phyloP scores from a whole-genome alignment of 2,797 vertebrate species.

The Somateria mollissima region DNA sequence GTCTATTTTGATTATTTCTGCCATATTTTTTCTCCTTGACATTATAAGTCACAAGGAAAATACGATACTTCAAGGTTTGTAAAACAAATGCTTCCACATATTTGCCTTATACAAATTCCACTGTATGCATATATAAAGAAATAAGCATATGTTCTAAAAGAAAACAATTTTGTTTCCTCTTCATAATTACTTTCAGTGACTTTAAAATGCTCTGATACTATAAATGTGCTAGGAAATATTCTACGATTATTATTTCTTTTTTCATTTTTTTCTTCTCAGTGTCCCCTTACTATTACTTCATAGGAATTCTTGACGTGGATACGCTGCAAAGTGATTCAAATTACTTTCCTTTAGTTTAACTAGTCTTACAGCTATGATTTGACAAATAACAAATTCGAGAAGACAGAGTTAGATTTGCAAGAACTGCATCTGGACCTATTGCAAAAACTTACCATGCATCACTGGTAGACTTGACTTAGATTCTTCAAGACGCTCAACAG shows the following conservation, averaged over 20 bases:
- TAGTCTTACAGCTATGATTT: background rate
- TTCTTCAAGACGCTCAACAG: constrained; percentile 59
- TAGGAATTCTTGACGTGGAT: background rate
- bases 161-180: background rate
- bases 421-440: background rate
- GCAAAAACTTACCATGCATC: constrained; percentile 68
- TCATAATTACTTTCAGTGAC: background rate
- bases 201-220: background rate
- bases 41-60: background rate
- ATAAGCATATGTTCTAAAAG: background rate
- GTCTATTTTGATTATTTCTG: background rate
- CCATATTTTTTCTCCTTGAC: background rate
- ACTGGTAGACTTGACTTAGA: constrained; percentile 39
- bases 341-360: background rate
- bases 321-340: background rate
- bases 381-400: background rate
- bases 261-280: background rate
- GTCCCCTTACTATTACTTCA: background rate
- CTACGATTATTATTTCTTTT: background rate
- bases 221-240: background rate
- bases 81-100: background rate
- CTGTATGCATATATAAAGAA: background rate
- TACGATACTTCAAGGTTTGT: background rate
- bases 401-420: background rate
- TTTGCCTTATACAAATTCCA: background rate